phyloP scores from a whole-genome alignment of 2,797 vertebrate species.

The Cirrhinus mrigala region DNA sequence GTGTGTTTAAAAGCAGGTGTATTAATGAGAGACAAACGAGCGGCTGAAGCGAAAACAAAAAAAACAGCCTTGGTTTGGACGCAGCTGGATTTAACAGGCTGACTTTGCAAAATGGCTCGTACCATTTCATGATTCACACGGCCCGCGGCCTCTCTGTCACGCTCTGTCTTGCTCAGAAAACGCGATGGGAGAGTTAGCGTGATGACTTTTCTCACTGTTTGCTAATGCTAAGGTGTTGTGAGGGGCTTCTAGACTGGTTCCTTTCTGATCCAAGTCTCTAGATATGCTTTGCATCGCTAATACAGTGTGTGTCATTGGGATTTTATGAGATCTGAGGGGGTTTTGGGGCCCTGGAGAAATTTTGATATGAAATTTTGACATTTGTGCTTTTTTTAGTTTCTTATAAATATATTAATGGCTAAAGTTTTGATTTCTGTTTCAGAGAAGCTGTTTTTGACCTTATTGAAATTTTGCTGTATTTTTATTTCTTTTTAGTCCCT shows the following conservation, averaged over 20 bases:
- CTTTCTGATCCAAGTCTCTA: not conserved
- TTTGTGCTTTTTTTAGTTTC: too few species aligned
- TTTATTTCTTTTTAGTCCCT: too few species aligned
- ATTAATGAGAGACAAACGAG: not conserved
- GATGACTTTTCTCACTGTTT: not conserved
- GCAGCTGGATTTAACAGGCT: not conserved
- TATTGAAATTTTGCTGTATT: too few species aligned
- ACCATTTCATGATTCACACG: not conserved
- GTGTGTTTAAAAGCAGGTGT: slow-evolving; percentile 54
- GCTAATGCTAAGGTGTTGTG: not conserved
- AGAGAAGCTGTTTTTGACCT: too few species aligned
- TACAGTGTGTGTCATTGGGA: too few species aligned
- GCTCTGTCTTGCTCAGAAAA: not conserved
- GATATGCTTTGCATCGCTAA: too few species aligned
- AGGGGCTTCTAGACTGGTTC: not conserved
- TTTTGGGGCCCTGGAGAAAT: too few species aligned
- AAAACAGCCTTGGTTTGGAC: not conserved
- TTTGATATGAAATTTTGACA: too few species aligned
- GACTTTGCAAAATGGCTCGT: not conserved
- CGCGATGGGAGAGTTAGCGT: not conserved
- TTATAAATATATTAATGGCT: too few species aligned
- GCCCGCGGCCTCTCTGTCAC: not conserved
- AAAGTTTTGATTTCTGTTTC: too few species aligned
- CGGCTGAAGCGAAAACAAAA: not conserved
- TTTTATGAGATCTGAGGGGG: too few species aligned